A percentile compares a stretch with the other conserved stretches of the same genome.
Conservation (phyloP, 2,888 invertebrate genomes). For the Teleiodes luculella region DNA sequence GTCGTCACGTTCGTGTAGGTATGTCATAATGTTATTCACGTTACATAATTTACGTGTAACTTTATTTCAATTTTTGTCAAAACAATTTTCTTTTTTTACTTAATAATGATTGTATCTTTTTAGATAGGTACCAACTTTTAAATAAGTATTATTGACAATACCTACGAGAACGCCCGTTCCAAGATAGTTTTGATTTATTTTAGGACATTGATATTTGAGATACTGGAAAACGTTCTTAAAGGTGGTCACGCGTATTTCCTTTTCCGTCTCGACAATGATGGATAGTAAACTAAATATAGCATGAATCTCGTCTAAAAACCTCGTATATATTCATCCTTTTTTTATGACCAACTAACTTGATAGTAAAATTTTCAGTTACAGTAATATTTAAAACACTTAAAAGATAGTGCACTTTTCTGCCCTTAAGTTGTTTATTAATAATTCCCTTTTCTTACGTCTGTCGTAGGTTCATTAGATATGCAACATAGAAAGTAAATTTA, state of each 20-base stretch:
- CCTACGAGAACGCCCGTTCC: neutral
- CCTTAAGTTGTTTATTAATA: constrained; percentile 11
- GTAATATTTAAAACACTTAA: neutral
- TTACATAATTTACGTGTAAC: constrained; percentile 1
- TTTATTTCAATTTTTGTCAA: too few species aligned
- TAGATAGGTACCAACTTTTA: too few species aligned
- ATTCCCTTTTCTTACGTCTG: constrained; percentile 7
- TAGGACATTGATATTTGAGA: constrained; percentile 3
- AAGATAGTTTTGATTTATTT: constrained; percentile 6
- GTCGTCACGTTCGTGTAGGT: neutral
- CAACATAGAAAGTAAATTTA: constrained; percentile 6
- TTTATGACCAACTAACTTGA: too few species aligned
- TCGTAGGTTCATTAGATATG: constrained; percentile 12
- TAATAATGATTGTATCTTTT: too few species aligned
- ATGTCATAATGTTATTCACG: neutral
- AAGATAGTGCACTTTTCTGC: neutral
- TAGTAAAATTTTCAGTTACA: too few species aligned
- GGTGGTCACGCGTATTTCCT: neutral
- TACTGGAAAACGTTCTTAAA: neutral
- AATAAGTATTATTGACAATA: too few species aligned
- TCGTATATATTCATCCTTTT: too few species aligned
- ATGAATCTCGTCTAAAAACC: neutral
- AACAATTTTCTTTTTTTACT: too few species aligned
- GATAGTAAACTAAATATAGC: neutral
- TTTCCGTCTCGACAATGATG: neutral